A percentile compares a stretch with the other conserved stretches of the same genome.
Conservation (phyloP, 2,113 vertebrate species). For the Acanthisitta chloris region DNA sequence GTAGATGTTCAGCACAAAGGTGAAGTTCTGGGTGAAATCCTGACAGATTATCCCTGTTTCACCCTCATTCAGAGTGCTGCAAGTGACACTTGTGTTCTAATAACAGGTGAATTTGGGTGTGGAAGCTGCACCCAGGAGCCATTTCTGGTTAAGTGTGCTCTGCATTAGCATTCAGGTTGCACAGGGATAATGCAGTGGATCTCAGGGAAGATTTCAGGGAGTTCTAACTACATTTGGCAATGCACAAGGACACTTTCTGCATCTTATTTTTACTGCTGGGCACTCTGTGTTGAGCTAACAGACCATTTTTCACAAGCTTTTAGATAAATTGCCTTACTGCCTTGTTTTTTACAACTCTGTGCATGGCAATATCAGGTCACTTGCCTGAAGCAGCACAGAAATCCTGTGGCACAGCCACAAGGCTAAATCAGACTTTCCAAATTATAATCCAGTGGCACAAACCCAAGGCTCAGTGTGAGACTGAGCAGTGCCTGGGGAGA, state of each 20-base stretch:
- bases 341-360: background rate
- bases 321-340: background rate
- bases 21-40: accelerated
- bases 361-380: background rate
- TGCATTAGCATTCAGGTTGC: background rate
- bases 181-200: background rate
- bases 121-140: background rate
- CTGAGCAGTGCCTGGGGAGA: background rate
- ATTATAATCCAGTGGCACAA: background rate
- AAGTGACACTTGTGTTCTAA: background rate
- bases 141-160: background rate
- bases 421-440: background rate
- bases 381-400: background rate
- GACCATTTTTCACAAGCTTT: background rate
- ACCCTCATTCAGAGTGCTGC: background rate
- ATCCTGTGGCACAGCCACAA: background rate
- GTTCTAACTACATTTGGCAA: background rate
- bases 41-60: background rate
- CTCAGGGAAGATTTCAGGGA: background rate
- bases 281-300: background rate
- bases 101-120: background rate
- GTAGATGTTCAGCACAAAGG: no score
- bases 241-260: background rate
- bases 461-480: background rate
- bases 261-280: background rate